Conservation (phyloP, 1,140 invertebrate genomes). For the Chrysoperla carnea region DNA sequence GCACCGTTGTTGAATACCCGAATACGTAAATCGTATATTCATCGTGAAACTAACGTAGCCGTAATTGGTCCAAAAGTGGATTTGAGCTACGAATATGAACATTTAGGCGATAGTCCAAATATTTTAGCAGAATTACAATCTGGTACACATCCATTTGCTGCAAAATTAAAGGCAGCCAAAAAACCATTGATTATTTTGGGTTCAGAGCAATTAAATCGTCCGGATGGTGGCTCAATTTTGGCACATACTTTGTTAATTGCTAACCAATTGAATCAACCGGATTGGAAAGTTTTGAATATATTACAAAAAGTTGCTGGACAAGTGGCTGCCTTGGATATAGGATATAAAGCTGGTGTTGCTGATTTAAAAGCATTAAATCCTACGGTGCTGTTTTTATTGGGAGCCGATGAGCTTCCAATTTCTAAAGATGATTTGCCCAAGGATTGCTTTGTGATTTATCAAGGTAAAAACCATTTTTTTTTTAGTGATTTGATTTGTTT, state of each 20-base stretch:
- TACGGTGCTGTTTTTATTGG: slow-evolving; percentile 76
- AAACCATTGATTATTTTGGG: slow-evolving; percentile 87
- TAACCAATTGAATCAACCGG: slow-evolving; percentile 18
- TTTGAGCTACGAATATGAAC: slow-evolving; percentile 85
- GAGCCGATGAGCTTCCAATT: slow-evolving; percentile 77
- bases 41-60: slow-evolving; percentile 64
- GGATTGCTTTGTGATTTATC: slow-evolving; percentile 83
- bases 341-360: slow-evolving; percentile 68
- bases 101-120: slow-evolving; percentile 63
- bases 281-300: slow-evolving; percentile 72
- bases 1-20: slow-evolving; percentile 94
- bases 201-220: slow-evolving; percentile 57
- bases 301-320: slow-evolving; percentile 82
- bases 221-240: slow-evolving; percentile 63
- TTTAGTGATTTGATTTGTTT: too few relatives aligned
- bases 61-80: slow-evolving; percentile 84
- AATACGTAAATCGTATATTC: slow-evolving; percentile 80
- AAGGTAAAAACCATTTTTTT: slow-evolving; percentile 54
- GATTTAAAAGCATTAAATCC: slow-evolving; percentile 48
- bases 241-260: slow-evolving; percentile 41
- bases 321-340: slow-evolving; percentile 87
- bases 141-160: slow-evolving; percentile 58
- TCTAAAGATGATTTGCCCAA: slow-evolving; percentile 58
- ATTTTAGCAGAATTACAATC: slow-evolving; percentile 53
- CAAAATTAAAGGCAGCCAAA: slow-evolving; percentile 61